These are phyloP conservation scores for Sturnira hondurensis DNA, from an alignment of 2,113 vertebrate species.

Conservation along the genomic window DNA sequence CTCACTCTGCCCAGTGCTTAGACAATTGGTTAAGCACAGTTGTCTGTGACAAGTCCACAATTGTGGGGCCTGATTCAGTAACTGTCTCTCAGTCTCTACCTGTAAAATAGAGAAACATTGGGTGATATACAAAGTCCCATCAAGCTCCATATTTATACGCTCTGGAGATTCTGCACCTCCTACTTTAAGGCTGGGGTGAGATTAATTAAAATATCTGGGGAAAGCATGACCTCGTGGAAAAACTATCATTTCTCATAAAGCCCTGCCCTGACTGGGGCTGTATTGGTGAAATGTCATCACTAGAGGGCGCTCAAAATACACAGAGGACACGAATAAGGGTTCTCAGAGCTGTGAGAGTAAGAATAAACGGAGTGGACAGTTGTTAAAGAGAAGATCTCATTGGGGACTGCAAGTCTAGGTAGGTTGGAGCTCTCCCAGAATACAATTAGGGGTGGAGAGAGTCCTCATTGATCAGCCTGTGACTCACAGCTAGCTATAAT, in stretches of 20 bases:
- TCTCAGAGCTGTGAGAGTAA: neutral
- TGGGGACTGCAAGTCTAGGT: neutral
- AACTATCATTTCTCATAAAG: neutral
- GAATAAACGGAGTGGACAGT: neutral
- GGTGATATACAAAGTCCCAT: neutral
- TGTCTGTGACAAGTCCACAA: neutral
- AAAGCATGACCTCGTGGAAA: neutral
- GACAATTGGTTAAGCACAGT: neutral
- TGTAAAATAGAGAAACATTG: neutral
- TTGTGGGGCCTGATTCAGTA: neutral
- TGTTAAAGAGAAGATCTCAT: neutral
- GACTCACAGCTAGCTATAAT: neutral
- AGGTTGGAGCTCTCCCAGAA: neutral
- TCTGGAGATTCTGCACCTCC: neutral
- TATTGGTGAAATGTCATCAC: neutral
- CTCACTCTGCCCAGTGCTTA: neutral
- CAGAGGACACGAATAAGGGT: neutral
- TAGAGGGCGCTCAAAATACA: conserved; percentile 35
- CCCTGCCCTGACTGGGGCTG: neutral
- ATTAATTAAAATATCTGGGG: neutral
- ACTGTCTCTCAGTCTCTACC: neutral
- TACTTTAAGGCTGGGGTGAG: neutral
- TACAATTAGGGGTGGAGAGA: neutral
- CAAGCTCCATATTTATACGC: neutral
- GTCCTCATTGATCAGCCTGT: neutral